phyloP scores from a whole-genome alignment of 2,113 vertebrate species.

The Cettia cetti region DNA sequence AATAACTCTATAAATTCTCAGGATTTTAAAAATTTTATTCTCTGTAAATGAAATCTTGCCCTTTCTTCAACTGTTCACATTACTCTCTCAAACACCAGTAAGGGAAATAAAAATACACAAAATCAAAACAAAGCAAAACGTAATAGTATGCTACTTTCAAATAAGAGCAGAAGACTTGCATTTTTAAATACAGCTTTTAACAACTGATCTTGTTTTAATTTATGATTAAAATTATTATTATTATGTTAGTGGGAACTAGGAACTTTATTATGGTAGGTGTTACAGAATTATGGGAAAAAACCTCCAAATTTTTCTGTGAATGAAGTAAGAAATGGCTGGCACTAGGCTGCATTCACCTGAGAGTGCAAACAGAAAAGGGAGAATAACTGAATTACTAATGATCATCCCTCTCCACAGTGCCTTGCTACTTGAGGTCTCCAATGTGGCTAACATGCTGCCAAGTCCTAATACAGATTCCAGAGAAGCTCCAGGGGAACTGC shows the following conservation, averaged over 20 bases:
- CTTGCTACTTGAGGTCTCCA: neutral
- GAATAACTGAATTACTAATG: neutral
- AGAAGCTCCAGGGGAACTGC: neutral
- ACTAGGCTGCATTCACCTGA: neutral
- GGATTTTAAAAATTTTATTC: neutral
- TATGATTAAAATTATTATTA: neutral
- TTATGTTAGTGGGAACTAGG: neutral
- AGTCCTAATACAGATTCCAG: neutral
- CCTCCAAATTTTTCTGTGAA: neutral
- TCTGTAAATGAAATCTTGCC: neutral
- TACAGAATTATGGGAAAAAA: fast-evolving
- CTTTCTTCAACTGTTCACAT: neutral
- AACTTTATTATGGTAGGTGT: neutral
- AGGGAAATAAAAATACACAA: neutral
- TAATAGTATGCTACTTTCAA: neutral
- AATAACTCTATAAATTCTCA: neutral
- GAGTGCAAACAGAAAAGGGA: neutral
- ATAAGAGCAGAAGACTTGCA: neutral
- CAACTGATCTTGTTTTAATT: neutral
- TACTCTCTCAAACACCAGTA: neutral
- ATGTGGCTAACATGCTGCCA: neutral
- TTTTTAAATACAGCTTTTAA: neutral
- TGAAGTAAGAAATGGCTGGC: neutral
- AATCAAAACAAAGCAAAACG: neutral
- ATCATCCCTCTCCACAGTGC: neutral